phyloP scores from a whole-genome alignment of 1,140 invertebrate species.

The Bombus superbus region DNA sequence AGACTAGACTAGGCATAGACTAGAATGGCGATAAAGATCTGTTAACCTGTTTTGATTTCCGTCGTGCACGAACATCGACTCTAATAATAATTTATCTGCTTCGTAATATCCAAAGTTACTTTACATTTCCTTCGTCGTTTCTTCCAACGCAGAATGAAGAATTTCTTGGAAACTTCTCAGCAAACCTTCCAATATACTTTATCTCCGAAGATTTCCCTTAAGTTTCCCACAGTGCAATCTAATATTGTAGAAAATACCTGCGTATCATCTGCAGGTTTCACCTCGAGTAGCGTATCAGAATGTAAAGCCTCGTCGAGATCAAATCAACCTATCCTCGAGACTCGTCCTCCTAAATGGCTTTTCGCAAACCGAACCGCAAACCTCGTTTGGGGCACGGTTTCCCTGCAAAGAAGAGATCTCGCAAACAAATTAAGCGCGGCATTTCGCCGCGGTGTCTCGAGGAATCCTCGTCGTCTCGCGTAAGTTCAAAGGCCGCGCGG shows the following conservation, averaged over 20 bases:
- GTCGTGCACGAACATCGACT: background rate
- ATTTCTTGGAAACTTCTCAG: background rate
- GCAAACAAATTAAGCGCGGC: constrained; percentile 34
- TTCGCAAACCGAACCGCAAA: constrained; percentile 5
- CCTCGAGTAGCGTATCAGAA: background rate
- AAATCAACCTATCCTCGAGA: background rate
- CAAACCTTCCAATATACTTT: background rate
- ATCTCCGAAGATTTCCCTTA: background rate
- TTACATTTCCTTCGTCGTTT: background rate
- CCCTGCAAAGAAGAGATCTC: background rate
- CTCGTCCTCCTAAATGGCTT: background rate
- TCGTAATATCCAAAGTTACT: background rate
- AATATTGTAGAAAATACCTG: background rate
- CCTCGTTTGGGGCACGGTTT: background rate
- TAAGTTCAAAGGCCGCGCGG: constrained; percentile 34
- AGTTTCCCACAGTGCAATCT: background rate
- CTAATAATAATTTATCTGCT: background rate
- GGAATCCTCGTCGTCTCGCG: background rate
- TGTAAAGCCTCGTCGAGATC: too few species aligned
- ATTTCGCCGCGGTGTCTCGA: constrained; percentile 25
- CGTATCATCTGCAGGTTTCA: background rate
- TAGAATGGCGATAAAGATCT: too few species aligned
- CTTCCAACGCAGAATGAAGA: background rate
- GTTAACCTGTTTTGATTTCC: background rate
- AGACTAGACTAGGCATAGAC: too few species aligned